Percentiles rank a stretch among this genome's conserved stretches.
phyloP scores from a whole-genome alignment of 2,888 invertebrate species.

The Rosalia funebris region DNA sequence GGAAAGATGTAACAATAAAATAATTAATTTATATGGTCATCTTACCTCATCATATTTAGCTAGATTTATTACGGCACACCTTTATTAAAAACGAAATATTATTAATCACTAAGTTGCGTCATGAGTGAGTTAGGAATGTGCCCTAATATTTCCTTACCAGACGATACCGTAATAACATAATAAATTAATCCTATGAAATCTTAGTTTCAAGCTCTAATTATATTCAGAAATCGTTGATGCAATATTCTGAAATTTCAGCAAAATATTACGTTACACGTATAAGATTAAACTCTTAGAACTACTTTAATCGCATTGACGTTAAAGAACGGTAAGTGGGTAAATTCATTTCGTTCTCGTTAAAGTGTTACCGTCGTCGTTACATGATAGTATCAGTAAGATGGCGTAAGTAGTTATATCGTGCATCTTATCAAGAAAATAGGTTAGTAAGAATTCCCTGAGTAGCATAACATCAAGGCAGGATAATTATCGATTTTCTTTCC shows the following conservation, averaged over 20 bases:
- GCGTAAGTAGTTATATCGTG: too few relatives aligned
- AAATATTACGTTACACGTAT: conserved; percentile 20
- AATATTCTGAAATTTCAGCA: conserved; percentile 5
- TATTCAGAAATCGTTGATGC: conserved; percentile 19
- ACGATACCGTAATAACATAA: conserved; percentile 6
- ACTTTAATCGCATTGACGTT: conserved; percentile 10
- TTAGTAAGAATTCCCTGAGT: too few relatives aligned
- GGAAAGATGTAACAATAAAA: background rate
- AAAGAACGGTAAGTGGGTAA: conserved; percentile 13
- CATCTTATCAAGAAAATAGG: too few relatives aligned
- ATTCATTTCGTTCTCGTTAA: conserved; percentile 16
- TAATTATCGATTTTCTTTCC: too few relatives aligned
- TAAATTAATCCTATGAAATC: conserved; percentile 9
- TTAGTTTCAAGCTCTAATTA: conserved; percentile 10
- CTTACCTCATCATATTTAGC: conserved; percentile 3
- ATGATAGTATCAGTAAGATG: too few relatives aligned
- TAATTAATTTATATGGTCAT: conserved; percentile 8
- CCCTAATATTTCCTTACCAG: conserved; percentile 3
- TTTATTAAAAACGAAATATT: conserved; percentile 12
- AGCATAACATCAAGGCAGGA: too few relatives aligned
- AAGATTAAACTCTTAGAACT: conserved; percentile 14
- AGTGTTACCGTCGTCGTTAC: too few relatives aligned
- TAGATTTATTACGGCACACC: conserved; percentile 1
- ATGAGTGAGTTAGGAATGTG: conserved; percentile 5
- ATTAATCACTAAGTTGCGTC: conserved; percentile 2